A percentile compares a stretch with the other conserved stretches of the same genome.
Evolutionary conservation across 1,140 invertebrate species (phyloP).

Genomic region (Centruroides sculpturatus): DNA sequence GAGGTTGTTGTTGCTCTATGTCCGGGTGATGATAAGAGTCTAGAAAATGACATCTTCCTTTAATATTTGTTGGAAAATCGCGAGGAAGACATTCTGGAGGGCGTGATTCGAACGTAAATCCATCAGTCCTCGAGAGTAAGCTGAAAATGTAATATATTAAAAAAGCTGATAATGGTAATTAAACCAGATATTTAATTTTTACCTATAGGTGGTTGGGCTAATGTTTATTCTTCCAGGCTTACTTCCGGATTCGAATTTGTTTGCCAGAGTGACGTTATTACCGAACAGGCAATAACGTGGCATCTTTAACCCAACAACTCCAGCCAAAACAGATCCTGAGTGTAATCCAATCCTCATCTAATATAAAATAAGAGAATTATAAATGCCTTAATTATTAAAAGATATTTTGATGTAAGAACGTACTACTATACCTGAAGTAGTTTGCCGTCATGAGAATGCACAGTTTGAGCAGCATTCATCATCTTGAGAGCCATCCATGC

Average conservation of each 20-base stretch:
- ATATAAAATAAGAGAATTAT: background rate
- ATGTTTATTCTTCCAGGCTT: slow-evolving; percentile 78
- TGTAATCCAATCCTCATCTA: slow-evolving; percentile 38
- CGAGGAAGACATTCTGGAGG: slow-evolving; percentile 62
- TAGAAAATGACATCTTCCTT: slow-evolving; percentile 73
- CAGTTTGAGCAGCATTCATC: slow-evolving; percentile 71
- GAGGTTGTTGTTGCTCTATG: no score
- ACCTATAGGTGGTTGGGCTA: slow-evolving; percentile 81
- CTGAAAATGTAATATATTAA: slow-evolving; percentile 33
- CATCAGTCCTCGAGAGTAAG: slow-evolving; percentile 50
- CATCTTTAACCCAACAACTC: slow-evolving; percentile 21
- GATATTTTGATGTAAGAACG: no score
- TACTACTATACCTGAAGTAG: slow-evolving; percentile 55
- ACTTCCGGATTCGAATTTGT: slow-evolving; percentile 46
- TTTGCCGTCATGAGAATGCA: slow-evolving; percentile 76
- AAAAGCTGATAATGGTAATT: background rate
- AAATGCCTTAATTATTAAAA: no score
- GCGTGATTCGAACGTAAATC: slow-evolving; percentile 59
- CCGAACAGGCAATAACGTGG: slow-evolving; percentile 22
- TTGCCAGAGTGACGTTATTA: slow-evolving; percentile 9
- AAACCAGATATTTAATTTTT: slow-evolving; percentile 23
- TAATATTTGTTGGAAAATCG: slow-evolving; percentile 59
- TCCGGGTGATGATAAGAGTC: slow-evolving; percentile 55
- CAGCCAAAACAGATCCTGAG: slow-evolving; percentile 43
- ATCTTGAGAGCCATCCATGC: slow-evolving; percentile 89